A percentile compares a stretch with the other conserved stretches of the same genome.
Evolutionary conservation across 2,113 vertebrate species (phyloP).

Genomic region (Gallinago paraguaiae): DNA sequence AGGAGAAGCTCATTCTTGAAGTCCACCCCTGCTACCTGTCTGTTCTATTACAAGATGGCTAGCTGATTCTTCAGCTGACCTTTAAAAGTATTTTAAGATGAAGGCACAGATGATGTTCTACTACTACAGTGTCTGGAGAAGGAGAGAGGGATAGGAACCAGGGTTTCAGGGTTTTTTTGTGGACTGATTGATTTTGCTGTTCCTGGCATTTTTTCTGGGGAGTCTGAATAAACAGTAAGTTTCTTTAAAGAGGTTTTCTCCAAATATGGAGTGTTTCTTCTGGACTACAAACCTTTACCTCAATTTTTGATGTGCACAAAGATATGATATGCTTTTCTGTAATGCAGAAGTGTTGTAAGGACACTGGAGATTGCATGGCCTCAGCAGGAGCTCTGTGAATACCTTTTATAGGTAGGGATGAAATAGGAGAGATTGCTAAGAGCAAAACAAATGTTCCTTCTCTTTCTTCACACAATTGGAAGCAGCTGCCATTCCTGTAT

Average conservation of each 20-base stretch:
- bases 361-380: not conserved
- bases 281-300: not conserved
- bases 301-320: not conserved
- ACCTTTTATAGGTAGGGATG: slow-evolving; percentile 17
- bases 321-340: not conserved
- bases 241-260: not conserved
- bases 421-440: slow-evolving; percentile 13
- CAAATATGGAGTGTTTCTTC: not conserved
- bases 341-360: not conserved
- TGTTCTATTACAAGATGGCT: not conserved
- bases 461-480: not conserved
- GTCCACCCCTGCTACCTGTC: not conserved
- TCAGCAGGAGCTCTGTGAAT: not conserved
- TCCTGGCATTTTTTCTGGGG: not conserved
- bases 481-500: not conserved
- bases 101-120: not conserved
- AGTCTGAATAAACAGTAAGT: not conserved
- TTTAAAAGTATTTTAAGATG: not conserved
- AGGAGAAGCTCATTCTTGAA: not conserved
- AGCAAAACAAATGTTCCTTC: slow-evolving; percentile 40
- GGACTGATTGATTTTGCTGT: accelerated
- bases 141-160: not conserved
- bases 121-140: not conserved
- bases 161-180: not conserved
- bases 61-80: not conserved